A percentile compares a stretch with the other conserved stretches of the same genome.
phyloP scores from a whole-genome alignment of 2,797 vertebrate genomes.

The Amazonetta brasiliensis region DNA sequence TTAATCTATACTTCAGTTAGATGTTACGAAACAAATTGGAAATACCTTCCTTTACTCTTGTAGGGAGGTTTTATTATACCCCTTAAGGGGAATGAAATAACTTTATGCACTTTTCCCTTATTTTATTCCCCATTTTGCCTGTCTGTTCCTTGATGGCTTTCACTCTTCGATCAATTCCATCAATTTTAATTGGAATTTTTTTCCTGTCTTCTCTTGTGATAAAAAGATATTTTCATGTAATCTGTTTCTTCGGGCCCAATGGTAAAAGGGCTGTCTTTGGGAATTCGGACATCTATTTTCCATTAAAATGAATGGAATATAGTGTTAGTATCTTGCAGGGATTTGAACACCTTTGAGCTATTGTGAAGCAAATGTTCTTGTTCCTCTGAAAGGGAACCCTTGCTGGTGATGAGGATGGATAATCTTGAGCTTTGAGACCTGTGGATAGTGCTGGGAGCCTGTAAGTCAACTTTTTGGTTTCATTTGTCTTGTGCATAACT shows the following conservation, averaged over 20 bases:
- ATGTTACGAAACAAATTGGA: conserved; percentile 40
- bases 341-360: conserved; percentile 67
- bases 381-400: conserved; percentile 13
- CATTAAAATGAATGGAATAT: conserved; percentile 62
- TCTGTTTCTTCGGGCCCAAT: conserved; percentile 58
- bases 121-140: conserved; percentile 62
- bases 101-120: conserved; percentile 44
- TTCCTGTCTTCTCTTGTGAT: conserved; percentile 66
- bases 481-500: neutral
- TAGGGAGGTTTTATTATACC: neutral
- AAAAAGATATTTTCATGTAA: conserved; percentile 68
- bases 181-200: conserved; percentile 73
- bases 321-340: conserved; percentile 47
- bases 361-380: conserved; percentile 15
- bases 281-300: conserved; percentile 67
- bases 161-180: conserved; percentile 62
- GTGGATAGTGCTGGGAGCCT: neutral
- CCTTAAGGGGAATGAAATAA: conserved; percentile 35
- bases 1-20: neutral
- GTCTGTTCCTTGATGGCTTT: conserved; percentile 65
- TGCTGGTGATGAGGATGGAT: neutral
- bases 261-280: conserved; percentile 62
- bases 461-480: conserved; percentile 7
- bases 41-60: conserved; percentile 8
- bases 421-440: conserved; percentile 24